Evolutionary conservation across 2,888 invertebrate species (phyloP).

Genomic region (Lagria hirta): DNA sequence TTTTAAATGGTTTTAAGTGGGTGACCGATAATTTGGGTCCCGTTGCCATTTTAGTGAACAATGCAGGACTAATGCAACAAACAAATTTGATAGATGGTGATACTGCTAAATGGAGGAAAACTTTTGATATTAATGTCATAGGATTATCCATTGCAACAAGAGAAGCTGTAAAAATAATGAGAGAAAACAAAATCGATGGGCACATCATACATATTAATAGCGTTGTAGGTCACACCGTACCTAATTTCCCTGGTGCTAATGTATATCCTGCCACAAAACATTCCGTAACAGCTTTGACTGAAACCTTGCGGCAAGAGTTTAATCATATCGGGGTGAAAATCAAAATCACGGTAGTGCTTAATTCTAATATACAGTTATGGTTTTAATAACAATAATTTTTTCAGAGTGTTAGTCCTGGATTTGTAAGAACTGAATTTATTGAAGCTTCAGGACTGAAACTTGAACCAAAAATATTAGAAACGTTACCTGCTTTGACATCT

Average conservation of each 20-base stretch:
- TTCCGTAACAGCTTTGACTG: slow-evolving; percentile 20
- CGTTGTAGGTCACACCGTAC: slow-evolving; percentile 5
- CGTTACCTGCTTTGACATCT: background rate
- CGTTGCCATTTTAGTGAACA: slow-evolving; percentile 9
- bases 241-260: background rate
- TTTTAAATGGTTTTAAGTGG: slow-evolving; percentile 16
- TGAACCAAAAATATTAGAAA: too few relatives aligned
- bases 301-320: slow-evolving; percentile 22
- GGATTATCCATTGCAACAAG: slow-evolving; percentile 19
- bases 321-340: slow-evolving; percentile 12
- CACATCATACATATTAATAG: slow-evolving; percentile 44
- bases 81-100: slow-evolving; percentile 27
- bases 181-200: slow-evolving; percentile 36
- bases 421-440: background rate
- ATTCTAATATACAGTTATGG: too few relatives aligned
- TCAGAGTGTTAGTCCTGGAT: slow-evolving; percentile 8
- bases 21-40: slow-evolving; percentile 9
- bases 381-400: too few relatives aligned
- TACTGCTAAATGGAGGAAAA: slow-evolving; percentile 8
- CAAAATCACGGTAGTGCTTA: slow-evolving; percentile 22
- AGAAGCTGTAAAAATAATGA: slow-evolving; percentile 40
- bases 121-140: slow-evolving; percentile 4
- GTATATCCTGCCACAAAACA: background rate
- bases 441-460: too few relatives aligned
- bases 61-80: slow-evolving; percentile 16